phyloP scores from a whole-genome alignment of 2,888 invertebrate species.

The Pocota personata region DNA sequence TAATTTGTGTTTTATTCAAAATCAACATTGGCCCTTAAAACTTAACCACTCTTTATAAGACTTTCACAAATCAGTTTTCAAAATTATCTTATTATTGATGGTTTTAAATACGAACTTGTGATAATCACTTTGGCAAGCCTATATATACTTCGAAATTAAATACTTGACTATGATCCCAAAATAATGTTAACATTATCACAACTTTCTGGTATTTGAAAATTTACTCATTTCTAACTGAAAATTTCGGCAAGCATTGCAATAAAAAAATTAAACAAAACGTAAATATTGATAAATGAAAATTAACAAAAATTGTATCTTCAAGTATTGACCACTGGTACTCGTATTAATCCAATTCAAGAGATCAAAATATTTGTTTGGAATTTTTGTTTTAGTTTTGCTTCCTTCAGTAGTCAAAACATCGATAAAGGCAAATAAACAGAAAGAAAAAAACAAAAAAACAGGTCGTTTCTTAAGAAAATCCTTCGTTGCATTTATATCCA shows the following conservation, averaged over 20 bases:
- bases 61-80: too few species aligned
- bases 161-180: not conserved
- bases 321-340: not conserved
- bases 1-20: too few species aligned
- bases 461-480: conserved; percentile 30
- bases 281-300: not conserved
- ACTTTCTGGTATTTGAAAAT: not conserved
- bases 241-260: conserved; percentile 43
- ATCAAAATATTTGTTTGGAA: not conserved
- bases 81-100: too few species aligned
- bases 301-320: not conserved
- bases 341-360: not conserved
- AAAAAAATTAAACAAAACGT: conserved; percentile 10
- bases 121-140: too few species aligned
- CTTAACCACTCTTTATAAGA: too few species aligned
- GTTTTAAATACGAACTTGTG: too few species aligned
- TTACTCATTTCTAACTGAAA: not conserved
- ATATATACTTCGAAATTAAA: not conserved
- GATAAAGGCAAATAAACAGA: not conserved
- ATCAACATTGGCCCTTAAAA: too few species aligned
- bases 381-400: not conserved
- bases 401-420: not conserved
- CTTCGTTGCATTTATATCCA: conserved; percentile 60
- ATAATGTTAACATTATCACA: conserved; percentile 25
- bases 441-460: not conserved